Percentiles rank a stretch among this genome's conserved stretches.
Evolutionary conservation across 2,888 invertebrate genomes (phyloP).

Genomic region (Brachynemurus nebulosus): DNA sequence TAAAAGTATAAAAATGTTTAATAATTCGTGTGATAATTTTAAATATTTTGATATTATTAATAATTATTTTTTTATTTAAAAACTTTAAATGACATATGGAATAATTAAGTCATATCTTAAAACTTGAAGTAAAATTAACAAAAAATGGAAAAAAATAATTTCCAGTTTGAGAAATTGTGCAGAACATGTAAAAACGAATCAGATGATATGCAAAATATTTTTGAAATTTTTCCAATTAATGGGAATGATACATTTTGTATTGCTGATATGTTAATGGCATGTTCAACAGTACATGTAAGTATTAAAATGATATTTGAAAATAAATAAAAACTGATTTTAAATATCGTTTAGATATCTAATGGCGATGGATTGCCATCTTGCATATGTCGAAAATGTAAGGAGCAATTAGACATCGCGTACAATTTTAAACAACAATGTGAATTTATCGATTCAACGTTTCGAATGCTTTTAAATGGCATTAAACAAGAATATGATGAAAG

Average conservation of each 20-base stretch:
- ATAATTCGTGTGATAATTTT: too few species aligned
- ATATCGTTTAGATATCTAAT: conserved; percentile 3
- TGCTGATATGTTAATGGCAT: conserved; percentile 10
- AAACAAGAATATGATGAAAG: conserved; percentile 6
- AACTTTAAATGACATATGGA: too few species aligned
- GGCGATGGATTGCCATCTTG: conserved; percentile 7
- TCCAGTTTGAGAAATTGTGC: conserved; percentile 29
- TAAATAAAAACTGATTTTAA: neutral
- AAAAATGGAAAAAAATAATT: conserved; percentile 25
- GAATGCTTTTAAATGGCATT: conserved; percentile 3
- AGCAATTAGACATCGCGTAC: conserved; percentile 3
- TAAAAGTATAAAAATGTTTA: too few species aligned
- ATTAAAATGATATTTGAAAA: neutral
- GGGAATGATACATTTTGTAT: conserved; percentile 11
- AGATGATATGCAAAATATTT: conserved; percentile 27
- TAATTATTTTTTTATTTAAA: too few species aligned
- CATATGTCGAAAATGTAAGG: conserved; percentile 4
- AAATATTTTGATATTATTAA: too few species aligned
- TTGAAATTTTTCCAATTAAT: conserved; percentile 24
- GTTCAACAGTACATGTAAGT: conserved; percentile 7
- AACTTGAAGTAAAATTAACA: neutral
- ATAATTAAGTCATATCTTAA: conserved; percentile 6
- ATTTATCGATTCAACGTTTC: conserved; percentile 4
- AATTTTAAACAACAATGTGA: conserved; percentile 8
- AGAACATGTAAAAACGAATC: conserved; percentile 29